Base-by-base conservation (phyloP, 92 coral and sea anemone species). In the Scolanthus callimorphus region DNA sequence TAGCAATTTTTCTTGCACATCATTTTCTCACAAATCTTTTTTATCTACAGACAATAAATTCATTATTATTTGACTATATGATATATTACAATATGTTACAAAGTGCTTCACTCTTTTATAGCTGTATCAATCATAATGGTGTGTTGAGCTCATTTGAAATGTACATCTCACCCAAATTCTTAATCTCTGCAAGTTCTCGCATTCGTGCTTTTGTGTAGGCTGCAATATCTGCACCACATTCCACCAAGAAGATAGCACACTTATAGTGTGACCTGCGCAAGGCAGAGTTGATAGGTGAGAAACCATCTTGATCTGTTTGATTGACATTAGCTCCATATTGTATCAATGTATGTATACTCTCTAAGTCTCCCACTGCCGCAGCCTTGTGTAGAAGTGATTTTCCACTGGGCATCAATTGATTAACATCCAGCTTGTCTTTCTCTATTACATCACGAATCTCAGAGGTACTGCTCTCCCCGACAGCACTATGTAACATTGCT, bases 351-450 rank as follows among this genome's bases (percentile, higher is more conserved):
- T 70, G 76, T 46, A 88, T 88, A 69, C 96, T 88, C 27, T 88
- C 96, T 17, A 83, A 72, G 39, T 88, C 90, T 29, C 96, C 96
- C 4, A 74, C 81, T 24, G 74, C 66, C 8, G 96, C 86, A 6
- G 96, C 90, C 54, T 88, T 88, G 70, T 88, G 96, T n/a, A 88
- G 61, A 17, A 88, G 65, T 25, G 96, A 73, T 69, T 83, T 80
- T 13, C 96, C 96, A 29, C 96, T 88, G 8, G 96, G 96, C 34
- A 90, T 83, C 6, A 78, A 30, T 59, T 83, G 86, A 71, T 88
- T 88, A 17, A 88, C 96, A 49, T 88, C 86, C 25, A 88, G 69
- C 21, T 67, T 52, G 29, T 68, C 96, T 54, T 70, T 88, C 65
- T 88, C 96, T 17, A 87, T 73, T 41, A 87, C 96, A 37, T 83